Evolutionary conservation across 2,888 invertebrate species (phyloP), one percentile per base, ranked within the genome.

Genomic region (Pilophorus perplexus): DNA sequence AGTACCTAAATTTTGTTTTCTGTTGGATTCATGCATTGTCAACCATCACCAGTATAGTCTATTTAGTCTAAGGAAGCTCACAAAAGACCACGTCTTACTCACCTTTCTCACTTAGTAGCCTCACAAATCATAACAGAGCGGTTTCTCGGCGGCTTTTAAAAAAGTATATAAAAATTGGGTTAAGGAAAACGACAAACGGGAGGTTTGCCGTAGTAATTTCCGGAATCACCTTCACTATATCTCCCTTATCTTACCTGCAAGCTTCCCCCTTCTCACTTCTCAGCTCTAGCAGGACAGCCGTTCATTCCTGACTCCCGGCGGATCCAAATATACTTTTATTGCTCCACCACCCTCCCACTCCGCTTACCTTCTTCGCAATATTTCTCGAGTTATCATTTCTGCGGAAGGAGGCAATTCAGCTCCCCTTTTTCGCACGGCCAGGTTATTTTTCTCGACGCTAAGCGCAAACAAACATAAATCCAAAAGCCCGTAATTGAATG

Each of bases 261-360:
- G 28, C 28, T 33, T 12, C n/a, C n/a, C 20, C 10, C 46, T 28
- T 28, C 52, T 52, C 52, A 52, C 52, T 25, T 52, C 52, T 28
- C 52, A 16, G 27, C 28, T 33, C 12, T 33, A 33, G 6, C 33
- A 12, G n/a, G n/a, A n/a, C n/a, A n/a, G 33, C 52, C 25, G 27
- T 18, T 28, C 52, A 28, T 52, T 52, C 16, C 52, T n/a, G 52
- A 10, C 52, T 52, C 52, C 18, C 18, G 52, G 52, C 16, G 52
- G 28, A 52, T 52, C 52, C 52, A 52, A 52, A 52, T 52, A 52
- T 52, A 52, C 52, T 52, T 52, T 52, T 52, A 52, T 52, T 28
- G 28, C n/a, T n/a, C n/a, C n/a, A n/a, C n/a, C n/a, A n/a, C n/a
- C n/a, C n/a, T n/a, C n/a, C 52, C n/a, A 2, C 4, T 16, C 33